phyloP scores from a whole-genome alignment of 2,797 vertebrate species.

The Leptatherina wallacei region DNA sequence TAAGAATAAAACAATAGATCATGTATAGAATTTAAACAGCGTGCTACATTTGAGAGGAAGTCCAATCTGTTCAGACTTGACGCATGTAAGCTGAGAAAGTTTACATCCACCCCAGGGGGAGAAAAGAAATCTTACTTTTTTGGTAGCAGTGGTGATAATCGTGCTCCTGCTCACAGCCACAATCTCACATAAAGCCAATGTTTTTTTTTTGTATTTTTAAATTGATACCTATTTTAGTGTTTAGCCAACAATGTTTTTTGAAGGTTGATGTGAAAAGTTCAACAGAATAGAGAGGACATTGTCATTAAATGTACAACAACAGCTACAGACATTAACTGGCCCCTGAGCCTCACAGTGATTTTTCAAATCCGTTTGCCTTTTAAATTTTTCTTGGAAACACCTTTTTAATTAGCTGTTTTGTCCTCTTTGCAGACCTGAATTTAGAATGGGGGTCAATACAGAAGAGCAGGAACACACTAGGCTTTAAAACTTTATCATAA shows the following conservation, averaged over 20 bases:
- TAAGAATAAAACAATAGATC: background rate
- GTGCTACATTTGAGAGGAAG: background rate
- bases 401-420: conserved; percentile 21
- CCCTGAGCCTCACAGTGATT: conserved; percentile 12
- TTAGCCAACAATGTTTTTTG: background rate
- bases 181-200: background rate
- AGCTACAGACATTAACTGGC: background rate
- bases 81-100: conserved; percentile 3
- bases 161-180: background rate
- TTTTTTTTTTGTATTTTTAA: background rate
- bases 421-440: conserved; percentile 25
- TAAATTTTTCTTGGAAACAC: conserved; percentile 46
- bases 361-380: conserved; percentile 43
- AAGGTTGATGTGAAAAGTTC: conserved; percentile 1
- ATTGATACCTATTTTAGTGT: background rate
- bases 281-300: conserved; percentile 4
- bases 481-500: conserved; percentile 5
- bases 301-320: background rate
- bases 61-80: background rate
- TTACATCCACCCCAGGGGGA: background rate
- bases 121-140: background rate
- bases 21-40: background rate
- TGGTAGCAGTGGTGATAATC: background rate
- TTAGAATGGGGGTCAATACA: conserved; percentile 28
- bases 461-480: conserved; percentile 8